These are phyloP conservation scores for Pristionchus arcanus DNA, from an alignment of 2,888 invertebrate genomes.

Conservation along the genomic window DNA sequence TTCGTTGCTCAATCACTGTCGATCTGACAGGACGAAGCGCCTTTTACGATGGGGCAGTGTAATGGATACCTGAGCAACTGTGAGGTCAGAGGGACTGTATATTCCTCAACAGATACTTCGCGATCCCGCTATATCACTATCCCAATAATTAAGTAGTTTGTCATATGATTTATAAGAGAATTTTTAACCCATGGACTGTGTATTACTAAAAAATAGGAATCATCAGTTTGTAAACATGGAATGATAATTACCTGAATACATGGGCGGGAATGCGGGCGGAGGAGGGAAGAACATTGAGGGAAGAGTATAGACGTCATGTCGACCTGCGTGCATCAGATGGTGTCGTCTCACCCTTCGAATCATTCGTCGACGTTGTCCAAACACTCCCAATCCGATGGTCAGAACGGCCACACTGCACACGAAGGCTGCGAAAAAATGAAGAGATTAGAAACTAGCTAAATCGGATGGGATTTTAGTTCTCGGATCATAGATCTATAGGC, in stretches of 20 bases:
- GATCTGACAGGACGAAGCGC: not conserved
- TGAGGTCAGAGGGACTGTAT: not conserved
- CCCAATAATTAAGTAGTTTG: too few species aligned
- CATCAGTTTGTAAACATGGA: not conserved
- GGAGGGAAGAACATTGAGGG: conserved; percentile 1
- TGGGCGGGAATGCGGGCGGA: not conserved
- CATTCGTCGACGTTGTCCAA: conserved; percentile 46
- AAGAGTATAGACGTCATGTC: conserved; percentile 19
- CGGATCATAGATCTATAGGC: too few species aligned
- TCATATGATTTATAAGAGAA: too few species aligned
- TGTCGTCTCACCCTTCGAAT: conserved; percentile 28
- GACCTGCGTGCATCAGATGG: not conserved
- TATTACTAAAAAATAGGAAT: too few species aligned
- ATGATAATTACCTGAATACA: conserved; percentile 19
- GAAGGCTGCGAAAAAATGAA: conserved; percentile 5
- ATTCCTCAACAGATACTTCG: not conserved
- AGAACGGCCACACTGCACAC: not conserved
- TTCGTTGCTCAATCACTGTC: conserved; percentile 9
- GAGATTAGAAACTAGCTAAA: not conserved
- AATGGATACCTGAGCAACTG: not conserved
- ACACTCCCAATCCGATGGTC: conserved; percentile 33
- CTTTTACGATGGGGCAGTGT: conserved; percentile 43
- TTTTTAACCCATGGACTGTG: too few species aligned
- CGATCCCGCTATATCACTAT: too few species aligned
- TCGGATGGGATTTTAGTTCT: too few species aligned